Conservation (phyloP, 2,888 invertebrate genomes). For the Nezara viridula region DNA sequence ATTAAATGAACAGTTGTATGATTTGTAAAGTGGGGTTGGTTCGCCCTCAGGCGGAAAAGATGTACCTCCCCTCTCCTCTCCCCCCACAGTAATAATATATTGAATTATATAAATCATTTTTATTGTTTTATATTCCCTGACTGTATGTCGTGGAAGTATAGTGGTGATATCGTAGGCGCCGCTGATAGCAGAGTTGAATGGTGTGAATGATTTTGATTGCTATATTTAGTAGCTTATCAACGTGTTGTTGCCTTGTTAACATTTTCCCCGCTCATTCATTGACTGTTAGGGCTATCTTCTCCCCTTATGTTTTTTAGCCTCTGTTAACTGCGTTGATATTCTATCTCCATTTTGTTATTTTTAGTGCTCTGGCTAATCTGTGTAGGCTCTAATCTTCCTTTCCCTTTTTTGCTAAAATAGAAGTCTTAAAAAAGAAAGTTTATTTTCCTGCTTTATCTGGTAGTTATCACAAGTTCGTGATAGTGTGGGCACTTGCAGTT, state of each 20-base stretch:
- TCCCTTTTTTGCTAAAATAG: background rate
- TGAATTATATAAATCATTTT: background rate
- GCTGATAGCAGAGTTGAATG: slow-evolving; percentile 15
- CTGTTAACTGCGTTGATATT: background rate
- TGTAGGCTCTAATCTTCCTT: background rate
- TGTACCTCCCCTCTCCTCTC: no score
- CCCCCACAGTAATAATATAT: no score
- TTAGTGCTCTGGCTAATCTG: background rate
- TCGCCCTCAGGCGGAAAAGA: no score
- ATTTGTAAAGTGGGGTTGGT: no score
- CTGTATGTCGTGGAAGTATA: no score
- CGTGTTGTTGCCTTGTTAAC: background rate
- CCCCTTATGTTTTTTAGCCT: background rate
- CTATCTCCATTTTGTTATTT: background rate
- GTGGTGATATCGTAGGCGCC: slow-evolving; percentile 24
- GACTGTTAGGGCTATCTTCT: background rate
- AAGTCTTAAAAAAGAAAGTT: background rate
- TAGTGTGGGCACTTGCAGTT: background rate
- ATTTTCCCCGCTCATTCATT: slow-evolving; percentile 8
- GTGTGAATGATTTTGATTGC: slow-evolving; percentile 39
- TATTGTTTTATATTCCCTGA: background rate
- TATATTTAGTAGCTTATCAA: slow-evolving; percentile 38
- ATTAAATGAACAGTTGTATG: no score
- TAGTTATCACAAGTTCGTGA: background rate
- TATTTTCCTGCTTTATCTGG: background rate